A percentile compares a stretch with the other conserved stretches of the same genome.
These are phyloP conservation scores for Lamproptera curius DNA, from an alignment of 2,888 invertebrate genomes.

Conservation along the genomic window DNA sequence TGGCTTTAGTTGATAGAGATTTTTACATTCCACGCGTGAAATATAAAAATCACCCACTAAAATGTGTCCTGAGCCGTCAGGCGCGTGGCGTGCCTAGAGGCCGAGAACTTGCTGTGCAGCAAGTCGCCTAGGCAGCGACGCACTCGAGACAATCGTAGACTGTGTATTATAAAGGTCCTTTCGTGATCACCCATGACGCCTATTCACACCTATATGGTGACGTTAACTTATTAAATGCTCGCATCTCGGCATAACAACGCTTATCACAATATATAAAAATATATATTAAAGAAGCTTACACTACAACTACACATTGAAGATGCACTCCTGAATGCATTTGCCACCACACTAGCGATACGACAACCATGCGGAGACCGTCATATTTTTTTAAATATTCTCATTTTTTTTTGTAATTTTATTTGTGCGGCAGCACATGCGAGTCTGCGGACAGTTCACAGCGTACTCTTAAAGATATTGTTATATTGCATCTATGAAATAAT, in stretches of 20 bases:
- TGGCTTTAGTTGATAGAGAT: conserved; percentile 68
- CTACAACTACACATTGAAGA: conserved; percentile 73
- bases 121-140: conserved; percentile 71
- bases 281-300: conserved; percentile 75
- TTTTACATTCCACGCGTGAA: conserved; percentile 59
- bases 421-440: conserved; percentile 75
- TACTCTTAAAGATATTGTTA: conserved; percentile 58
- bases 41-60: conserved; percentile 75
- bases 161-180: conserved; percentile 8
- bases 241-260: conserved; percentile 74
- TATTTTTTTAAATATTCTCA: conserved; percentile 42
- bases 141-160: conserved; percentile 25
- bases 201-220: conserved; percentile 45
- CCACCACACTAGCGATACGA: conserved; percentile 66
- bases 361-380: conserved; percentile 51
- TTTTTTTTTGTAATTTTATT: conserved; percentile 44
- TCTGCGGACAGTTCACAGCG: conserved; percentile 67
- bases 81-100: conserved; percentile 59
- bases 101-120: conserved; percentile 72
- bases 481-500: conserved; percentile 54
- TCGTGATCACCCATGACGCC: conserved; percentile 62
- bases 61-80: conserved; percentile 50
- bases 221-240: conserved; percentile 74
- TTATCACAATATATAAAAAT: conserved; percentile 78
- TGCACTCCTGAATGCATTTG: conserved; percentile 71